A percentile compares a stretch with the other conserved stretches of the same genome.
Conservation (phyloP, 1,140 invertebrate species). For the Drosophila elegans region DNA sequence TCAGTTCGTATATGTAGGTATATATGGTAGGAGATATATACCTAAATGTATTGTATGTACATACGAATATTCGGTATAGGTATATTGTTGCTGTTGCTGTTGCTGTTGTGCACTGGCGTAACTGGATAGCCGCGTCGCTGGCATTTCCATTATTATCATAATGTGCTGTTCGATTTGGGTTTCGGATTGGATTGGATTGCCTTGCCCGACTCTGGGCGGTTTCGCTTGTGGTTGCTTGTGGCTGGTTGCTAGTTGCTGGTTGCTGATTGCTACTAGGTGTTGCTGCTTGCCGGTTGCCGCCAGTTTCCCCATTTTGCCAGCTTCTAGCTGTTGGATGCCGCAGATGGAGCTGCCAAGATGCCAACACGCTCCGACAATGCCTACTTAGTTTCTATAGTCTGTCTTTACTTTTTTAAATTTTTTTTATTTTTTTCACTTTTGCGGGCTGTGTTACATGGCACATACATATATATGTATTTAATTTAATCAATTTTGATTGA, state of each 20-base stretch:
- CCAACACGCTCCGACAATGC: constrained; percentile 70
- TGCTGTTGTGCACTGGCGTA: constrained; percentile 45
- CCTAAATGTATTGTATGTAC: neutral
- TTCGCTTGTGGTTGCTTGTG: constrained; percentile 32
- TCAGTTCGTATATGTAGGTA: constrained; percentile 26
- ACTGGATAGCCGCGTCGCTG: constrained; percentile 60
- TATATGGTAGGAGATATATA: constrained; percentile 6
- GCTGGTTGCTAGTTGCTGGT: constrained; percentile 10
- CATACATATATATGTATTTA: constrained; percentile 50
- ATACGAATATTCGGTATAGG: constrained; percentile 13
- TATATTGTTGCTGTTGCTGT: constrained; percentile 1
- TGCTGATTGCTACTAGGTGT: constrained; percentile 3
- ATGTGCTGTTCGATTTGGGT: constrained; percentile 59
- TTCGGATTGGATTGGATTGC: constrained; percentile 31
- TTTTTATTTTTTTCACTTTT: constrained; percentile 2
- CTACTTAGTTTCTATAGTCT: constrained; percentile 49
- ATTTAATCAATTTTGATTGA: constrained; percentile 82
- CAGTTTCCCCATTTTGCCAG: neutral
- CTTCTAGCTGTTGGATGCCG: constrained; percentile 37
- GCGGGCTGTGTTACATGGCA: constrained; percentile 26
- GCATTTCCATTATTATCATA: constrained; percentile 80
- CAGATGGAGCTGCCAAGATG: constrained; percentile 78
- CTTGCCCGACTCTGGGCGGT: constrained; percentile 49
- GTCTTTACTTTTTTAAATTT: constrained; percentile 7
- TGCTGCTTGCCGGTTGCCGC: neutral